phyloP scores from a whole-genome alignment of 2,797 vertebrate species.

The Geotria australis region DNA sequence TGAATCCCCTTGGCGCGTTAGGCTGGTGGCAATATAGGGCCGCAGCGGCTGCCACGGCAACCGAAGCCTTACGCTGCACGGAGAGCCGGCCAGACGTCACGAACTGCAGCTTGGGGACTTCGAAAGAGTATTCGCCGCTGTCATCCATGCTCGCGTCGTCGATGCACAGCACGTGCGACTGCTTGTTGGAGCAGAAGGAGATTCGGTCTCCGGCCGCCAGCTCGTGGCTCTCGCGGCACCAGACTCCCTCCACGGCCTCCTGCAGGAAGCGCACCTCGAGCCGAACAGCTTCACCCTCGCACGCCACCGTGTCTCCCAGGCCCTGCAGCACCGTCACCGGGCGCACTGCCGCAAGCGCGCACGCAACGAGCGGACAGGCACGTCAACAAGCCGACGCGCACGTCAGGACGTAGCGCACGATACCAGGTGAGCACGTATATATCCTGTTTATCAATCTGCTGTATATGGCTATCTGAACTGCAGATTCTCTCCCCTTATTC shows the following conservation, averaged over 20 bases:
- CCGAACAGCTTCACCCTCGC: conserved; percentile 84
- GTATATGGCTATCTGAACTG: no score
- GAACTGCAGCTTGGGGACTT: conserved; percentile 39
- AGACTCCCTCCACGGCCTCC: conserved; percentile 68
- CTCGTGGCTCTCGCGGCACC: conserved; percentile 60
- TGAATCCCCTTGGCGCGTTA: no score
- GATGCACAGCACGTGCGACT: conserved; percentile 59
- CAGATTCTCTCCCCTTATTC: no score
- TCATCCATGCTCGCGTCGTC: conserved; percentile 66
- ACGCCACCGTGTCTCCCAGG: conserved; percentile 57
- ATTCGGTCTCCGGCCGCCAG: conserved; percentile 44
- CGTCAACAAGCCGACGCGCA: not conserved
- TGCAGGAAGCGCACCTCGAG: conserved; percentile 77
- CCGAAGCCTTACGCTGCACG: conserved; percentile 41
- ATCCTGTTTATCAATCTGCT: no score
- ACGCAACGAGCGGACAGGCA: no score
- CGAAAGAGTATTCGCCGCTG: conserved; percentile 46
- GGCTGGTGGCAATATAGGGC: no score
- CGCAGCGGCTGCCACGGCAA: no score
- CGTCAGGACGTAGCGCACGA: not conserved
- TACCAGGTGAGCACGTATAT: no score
- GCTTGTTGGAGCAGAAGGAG: conserved; percentile 67
- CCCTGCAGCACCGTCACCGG: conserved; percentile 69
- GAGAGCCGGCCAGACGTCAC: conserved; percentile 39
- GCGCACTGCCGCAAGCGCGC: conserved; percentile 28